Evolutionary conservation across 2,888 invertebrate species (phyloP), one percentile per base, ranked within the genome.

Genomic region (Andrena marginata): DNA sequence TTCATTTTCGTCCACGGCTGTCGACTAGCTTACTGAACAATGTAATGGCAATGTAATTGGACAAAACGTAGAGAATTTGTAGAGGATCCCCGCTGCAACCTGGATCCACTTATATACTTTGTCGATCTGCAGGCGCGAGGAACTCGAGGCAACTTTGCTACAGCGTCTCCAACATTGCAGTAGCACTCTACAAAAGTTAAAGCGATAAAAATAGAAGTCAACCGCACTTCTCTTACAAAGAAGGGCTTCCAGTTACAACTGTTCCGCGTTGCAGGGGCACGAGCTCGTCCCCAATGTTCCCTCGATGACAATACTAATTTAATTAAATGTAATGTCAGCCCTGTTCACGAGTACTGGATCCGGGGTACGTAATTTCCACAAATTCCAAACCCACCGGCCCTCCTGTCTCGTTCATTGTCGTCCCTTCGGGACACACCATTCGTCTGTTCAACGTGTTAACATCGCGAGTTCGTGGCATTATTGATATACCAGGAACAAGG

Each of bases 1-100:
- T 78, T 76, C 5, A 33, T 68, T 63, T 63, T 78, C 62, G 68
- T 78, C 60, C 23, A 6, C 1, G 13, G 10, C 29, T 29, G 31
- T 0, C 49, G 5, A 20, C 16, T 31, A 49, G 60, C 49, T 68
- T 69, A 35, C 29, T 42, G 5, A 1, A 20, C 16, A 42, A n/a
- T 49, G 42, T n/a, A 1, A 23, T 16, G 10, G 20, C 20, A 29
- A 29, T 2, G 2, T 6, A 31, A 1, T 20, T 16, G 29, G 51
- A 8, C 20, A 20, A 20, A 42, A 4, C 3, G 23, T 2, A 8
- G 2, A 8, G 2, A 49, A 5, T 42, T 42, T 16, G 29, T 23
- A 10, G n/a, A 29, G 31, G 42, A 62, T 42, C 13, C 2, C 42
- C 16, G 3, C 13, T 0, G 26, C 13, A 56, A n/a, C 35, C 3